Evolutionary conservation across 2,797 vertebrate genomes (phyloP).

Genomic region (Chrysocyon brachyurus): DNA sequence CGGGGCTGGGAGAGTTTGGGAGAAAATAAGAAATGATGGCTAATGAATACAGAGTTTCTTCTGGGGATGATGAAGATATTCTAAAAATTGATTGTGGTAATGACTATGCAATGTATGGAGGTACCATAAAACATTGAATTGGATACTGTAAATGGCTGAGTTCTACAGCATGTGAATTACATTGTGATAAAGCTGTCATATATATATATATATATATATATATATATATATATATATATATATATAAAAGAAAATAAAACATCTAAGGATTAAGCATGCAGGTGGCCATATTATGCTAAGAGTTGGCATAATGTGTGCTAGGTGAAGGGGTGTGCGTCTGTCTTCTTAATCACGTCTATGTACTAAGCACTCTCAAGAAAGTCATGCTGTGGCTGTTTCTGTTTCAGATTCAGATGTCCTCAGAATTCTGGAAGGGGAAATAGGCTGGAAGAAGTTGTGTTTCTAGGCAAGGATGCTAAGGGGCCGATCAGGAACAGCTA

Average conservation of each 20-base stretch:
- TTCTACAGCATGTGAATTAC: neutral
- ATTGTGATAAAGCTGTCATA: neutral
- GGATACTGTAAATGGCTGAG: neutral
- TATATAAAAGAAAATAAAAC: neutral
- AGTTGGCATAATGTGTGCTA: too few relatives aligned
- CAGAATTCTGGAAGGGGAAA: neutral
- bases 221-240: too few relatives aligned
- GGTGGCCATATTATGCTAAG: too few relatives aligned
- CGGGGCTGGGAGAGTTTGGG: neutral
- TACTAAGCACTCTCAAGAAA: neutral
- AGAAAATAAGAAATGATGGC: neutral
- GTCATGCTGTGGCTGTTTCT: accelerated
- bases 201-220: neutral
- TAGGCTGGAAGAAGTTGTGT: neutral
- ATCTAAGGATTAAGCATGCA: too few relatives aligned
- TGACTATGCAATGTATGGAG: accelerated
- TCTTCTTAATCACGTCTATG: neutral
- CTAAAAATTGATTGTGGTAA: neutral
- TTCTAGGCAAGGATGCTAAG: neutral
- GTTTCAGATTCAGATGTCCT: too few relatives aligned
- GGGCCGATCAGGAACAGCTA: neutral
- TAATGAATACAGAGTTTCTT: neutral
- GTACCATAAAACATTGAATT: neutral
- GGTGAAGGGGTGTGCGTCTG: neutral
- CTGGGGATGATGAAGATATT: neutral